Conservation (phyloP, 2,888 invertebrate genomes). For the Salpingus planirostris region DNA sequence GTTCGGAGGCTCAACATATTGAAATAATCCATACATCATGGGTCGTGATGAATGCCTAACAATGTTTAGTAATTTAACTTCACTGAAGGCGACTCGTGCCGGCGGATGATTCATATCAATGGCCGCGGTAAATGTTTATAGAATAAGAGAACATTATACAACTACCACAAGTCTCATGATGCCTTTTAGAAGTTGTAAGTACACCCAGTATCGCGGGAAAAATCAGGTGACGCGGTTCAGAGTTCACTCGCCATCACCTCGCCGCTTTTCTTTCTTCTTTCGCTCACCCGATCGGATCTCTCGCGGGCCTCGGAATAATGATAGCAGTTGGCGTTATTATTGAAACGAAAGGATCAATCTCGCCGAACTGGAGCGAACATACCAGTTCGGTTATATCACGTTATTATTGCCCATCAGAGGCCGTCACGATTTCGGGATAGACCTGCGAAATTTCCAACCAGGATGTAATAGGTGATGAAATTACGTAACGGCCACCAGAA, state of each 20-base stretch:
- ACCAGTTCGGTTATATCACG: too few relatives aligned
- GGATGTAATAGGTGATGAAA: too few relatives aligned
- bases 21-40: slow-evolving; percentile 25
- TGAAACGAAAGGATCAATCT: not conserved
- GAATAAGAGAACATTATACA: slow-evolving; percentile 16
- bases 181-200: not conserved
- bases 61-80: slow-evolving; percentile 28
- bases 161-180: slow-evolving; percentile 6
- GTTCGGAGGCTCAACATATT: slow-evolving; percentile 20
- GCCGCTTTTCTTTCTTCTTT: too few relatives aligned
- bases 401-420: too few relatives aligned
- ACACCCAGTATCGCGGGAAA: not conserved
- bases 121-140: slow-evolving; percentile 16
- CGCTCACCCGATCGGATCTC: too few relatives aligned
- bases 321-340: too few relatives aligned
- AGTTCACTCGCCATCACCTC: not conserved
- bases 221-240: not conserved
- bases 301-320: too few relatives aligned
- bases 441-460: too few relatives aligned
- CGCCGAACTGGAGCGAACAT: not conserved
- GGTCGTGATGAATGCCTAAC: slow-evolving; percentile 26
- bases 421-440: too few relatives aligned
- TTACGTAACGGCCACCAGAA: too few relatives aligned
- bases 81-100: slow-evolving; percentile 30
- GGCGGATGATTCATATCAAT: slow-evolving; percentile 25